phyloP scores from a whole-genome alignment of 2,888 invertebrate genomes.

The Leptopterna dolabrata region DNA sequence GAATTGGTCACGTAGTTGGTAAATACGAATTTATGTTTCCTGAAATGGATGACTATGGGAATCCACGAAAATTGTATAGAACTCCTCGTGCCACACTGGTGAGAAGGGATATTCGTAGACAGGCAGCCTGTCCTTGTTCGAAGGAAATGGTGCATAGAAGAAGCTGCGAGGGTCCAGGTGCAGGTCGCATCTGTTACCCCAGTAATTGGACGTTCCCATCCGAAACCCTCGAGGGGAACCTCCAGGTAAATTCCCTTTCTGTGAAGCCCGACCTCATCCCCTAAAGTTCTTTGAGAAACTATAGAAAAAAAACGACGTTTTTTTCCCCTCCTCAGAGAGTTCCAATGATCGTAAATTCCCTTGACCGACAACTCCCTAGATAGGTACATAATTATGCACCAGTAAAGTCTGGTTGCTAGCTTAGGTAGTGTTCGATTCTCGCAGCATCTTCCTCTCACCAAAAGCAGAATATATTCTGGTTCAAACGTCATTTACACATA shows the following conservation, averaged over 20 bases:
- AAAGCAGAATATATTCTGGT: too few species aligned
- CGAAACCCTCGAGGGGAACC: neutral
- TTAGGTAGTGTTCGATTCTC: too few species aligned
- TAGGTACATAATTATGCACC: too few species aligned
- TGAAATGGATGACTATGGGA: too few species aligned
- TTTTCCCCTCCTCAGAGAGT: neutral
- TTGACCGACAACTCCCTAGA: neutral
- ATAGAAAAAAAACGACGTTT: neutral
- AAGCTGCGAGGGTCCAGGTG: slow-evolving; percentile 29
- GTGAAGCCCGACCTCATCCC: neutral
- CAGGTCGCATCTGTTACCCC: slow-evolving; percentile 34
- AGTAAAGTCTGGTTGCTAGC: too few species aligned
- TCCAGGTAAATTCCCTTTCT: slow-evolving; percentile 22
- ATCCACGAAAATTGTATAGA: too few species aligned
- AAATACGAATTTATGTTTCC: too few species aligned
- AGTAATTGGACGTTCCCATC: slow-evolving; percentile 30
- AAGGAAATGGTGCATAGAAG: slow-evolving; percentile 11
- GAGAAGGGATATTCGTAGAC: neutral
- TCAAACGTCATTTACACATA: too few species aligned
- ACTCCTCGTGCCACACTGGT: too few species aligned
- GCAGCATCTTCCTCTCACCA: too few species aligned
- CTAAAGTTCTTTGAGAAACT: neutral
- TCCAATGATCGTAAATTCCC: neutral
- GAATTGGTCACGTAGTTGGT: too few species aligned
- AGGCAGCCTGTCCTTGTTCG: neutral